These are phyloP conservation scores for Ormyrus pomaceus DNA, from an alignment of 2,888 invertebrate species.

Conservation along the genomic window DNA sequence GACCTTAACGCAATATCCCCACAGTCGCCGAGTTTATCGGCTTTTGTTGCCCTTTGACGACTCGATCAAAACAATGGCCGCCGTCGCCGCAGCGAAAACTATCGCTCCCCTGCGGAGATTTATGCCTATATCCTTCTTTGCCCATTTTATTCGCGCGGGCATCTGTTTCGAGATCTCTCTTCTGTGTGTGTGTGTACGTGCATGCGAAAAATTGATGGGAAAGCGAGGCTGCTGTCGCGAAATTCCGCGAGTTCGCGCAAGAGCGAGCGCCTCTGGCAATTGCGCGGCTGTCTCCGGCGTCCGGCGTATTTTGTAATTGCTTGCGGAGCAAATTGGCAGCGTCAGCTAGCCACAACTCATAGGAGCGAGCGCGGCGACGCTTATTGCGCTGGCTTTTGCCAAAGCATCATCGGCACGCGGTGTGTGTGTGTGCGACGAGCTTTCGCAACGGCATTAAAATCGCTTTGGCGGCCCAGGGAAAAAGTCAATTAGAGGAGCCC, in stretches of 20 bases:
- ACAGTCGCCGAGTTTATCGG: slow-evolving; percentile 11
- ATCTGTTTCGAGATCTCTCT: too few relatives aligned
- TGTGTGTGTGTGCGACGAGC: too few relatives aligned
- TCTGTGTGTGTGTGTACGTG: too few relatives aligned
- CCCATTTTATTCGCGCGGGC: too few relatives aligned
- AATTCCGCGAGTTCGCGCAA: not conserved
- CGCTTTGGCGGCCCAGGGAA: not conserved
- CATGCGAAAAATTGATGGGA: not conserved
- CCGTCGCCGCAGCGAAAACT: not conserved
- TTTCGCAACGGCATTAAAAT: too few relatives aligned
- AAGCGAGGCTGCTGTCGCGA: not conserved
- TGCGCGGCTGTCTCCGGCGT: not conserved
- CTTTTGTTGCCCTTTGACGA: slow-evolving; percentile 15
- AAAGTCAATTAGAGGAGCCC: not conserved
- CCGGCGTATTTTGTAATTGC: not conserved
- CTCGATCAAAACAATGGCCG: slow-evolving; percentile 21
- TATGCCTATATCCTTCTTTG: too few relatives aligned
- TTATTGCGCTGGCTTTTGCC: too few relatives aligned
- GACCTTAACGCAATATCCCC: not conserved
- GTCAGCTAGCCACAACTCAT: slow-evolving; percentile 9
- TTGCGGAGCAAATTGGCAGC: slow-evolving; percentile 2
- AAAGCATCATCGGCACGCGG: too few relatives aligned
- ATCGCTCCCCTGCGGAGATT: not conserved
- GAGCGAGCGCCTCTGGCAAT: too few relatives aligned
- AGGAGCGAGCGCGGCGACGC: too few relatives aligned